Evolutionary conservation across 2,797 vertebrate genomes (phyloP).

Genomic region (Fundulus diaphanus): DNA sequence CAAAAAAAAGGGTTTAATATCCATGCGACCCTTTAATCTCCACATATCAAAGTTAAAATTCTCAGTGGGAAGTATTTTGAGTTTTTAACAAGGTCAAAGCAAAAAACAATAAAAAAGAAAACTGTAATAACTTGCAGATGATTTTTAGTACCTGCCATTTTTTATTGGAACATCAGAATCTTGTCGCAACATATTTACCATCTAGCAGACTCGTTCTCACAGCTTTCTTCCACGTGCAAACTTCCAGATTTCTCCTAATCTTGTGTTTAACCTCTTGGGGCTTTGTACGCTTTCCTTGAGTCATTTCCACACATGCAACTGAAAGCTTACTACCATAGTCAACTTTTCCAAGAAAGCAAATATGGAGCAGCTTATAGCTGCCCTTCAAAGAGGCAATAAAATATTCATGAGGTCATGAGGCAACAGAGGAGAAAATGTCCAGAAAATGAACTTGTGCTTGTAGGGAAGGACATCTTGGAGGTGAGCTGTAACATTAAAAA

Average conservation of each 20-base stretch:
- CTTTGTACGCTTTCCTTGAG: slow-evolving; percentile 37
- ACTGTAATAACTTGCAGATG: slow-evolving; percentile 24
- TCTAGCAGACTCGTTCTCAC: slow-evolving; percentile 39
- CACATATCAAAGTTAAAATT: slow-evolving; percentile 51
- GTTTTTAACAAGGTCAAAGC: slow-evolving; percentile 38
- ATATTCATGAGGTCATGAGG: neutral
- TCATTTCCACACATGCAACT: neutral
- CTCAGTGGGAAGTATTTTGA: slow-evolving; percentile 39
- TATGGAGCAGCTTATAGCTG: neutral
- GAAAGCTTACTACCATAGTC: neutral
- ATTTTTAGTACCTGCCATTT: slow-evolving; percentile 6
- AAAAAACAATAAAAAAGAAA: neutral
- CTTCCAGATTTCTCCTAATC: slow-evolving; percentile 59
- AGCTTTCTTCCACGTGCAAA: slow-evolving; percentile 68
- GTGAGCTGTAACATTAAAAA: no score
- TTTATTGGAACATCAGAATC: slow-evolving; percentile 16
- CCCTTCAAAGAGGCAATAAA: neutral
- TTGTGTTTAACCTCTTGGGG: slow-evolving; percentile 29
- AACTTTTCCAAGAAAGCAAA: neutral
- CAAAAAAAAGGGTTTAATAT: slow-evolving; percentile 13
- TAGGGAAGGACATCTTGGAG: neutral
- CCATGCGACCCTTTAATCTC: slow-evolving; percentile 36
- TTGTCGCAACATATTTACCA: slow-evolving; percentile 48
- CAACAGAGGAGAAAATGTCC: neutral
- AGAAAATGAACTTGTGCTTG: neutral